These are phyloP conservation scores for Agriopis leucophaearia DNA, from an alignment of 2,888 invertebrate species.

Conservation along the genomic window DNA sequence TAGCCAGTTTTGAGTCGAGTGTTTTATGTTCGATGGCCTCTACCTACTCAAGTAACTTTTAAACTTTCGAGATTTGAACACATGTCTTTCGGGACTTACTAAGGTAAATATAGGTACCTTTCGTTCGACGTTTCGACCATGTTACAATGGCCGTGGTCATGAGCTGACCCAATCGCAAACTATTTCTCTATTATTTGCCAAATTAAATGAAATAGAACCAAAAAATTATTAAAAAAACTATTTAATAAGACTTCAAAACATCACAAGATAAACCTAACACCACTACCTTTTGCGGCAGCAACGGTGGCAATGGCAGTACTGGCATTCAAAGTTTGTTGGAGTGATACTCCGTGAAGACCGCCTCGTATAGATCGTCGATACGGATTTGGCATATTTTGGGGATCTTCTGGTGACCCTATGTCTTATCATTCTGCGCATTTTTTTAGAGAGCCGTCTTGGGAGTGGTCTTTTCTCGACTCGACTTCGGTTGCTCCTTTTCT, in stretches of 20 bases:
- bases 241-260: slow-evolving; percentile 5
- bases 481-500: slow-evolving; percentile 43
- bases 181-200: background rate
- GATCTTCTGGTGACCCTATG: slow-evolving; percentile 40
- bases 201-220: background rate
- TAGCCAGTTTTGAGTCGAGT: no score
- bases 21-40: no score
- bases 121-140: no score
- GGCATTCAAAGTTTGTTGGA: slow-evolving; percentile 48
- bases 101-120: no score
- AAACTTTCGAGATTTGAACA: no score
- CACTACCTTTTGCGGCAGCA: slow-evolving; percentile 72
- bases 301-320: slow-evolving; percentile 63
- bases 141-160: no score
- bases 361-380: slow-evolving; percentile 59
- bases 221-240: background rate
- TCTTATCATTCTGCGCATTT: slow-evolving; percentile 45
- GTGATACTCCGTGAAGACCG: slow-evolving; percentile 50
- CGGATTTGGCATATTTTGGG: slow-evolving; percentile 46
- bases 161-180: no score
- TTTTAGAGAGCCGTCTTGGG: slow-evolving; percentile 47
- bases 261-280: background rate
- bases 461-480: slow-evolving; percentile 58
- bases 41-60: no score
- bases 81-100: no score